Conservation (phyloP, 30 jellyfish, hydroid and myxozoan species). For the Hydractinia symbiolongicarpus region DNA sequence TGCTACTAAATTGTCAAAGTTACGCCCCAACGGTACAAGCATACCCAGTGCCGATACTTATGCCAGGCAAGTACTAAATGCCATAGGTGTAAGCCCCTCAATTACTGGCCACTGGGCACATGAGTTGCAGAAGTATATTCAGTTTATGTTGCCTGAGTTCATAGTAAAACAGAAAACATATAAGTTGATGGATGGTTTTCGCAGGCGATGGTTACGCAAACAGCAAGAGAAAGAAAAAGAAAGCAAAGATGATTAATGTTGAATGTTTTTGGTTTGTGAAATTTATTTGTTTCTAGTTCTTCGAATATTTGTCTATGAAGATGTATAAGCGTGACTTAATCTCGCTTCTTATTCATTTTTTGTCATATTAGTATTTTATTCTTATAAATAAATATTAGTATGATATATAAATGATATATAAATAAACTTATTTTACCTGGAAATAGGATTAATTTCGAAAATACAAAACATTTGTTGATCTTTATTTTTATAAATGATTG, state of each 20-base stretch:
- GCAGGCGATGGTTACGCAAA: conserved; percentile 24
- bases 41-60: conserved; percentile 53
- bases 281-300: background rate
- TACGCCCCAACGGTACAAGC: conserved; percentile 38
- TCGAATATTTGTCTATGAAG: background rate
- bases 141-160: conserved; percentile 22
- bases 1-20: conserved; percentile 60
- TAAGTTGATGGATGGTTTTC: conserved; percentile 20
- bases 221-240: conserved; percentile 30
- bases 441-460: no score
- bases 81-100: conserved; percentile 58
- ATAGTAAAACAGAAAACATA: background rate
- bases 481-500: no score
- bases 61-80: conserved; percentile 48
- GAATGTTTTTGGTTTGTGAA: background rate
- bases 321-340: background rate
- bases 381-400: no score
- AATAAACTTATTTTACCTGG: no score
- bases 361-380: background rate
- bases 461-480: no score
- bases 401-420: no score
- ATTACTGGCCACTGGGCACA: conserved; percentile 59
- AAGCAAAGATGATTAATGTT: background rate
- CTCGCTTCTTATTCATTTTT: background rate
- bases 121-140: conserved; percentile 11